Conservation (phyloP, 2,888 invertebrate genomes). For the Eupithecia vulgata region DNA sequence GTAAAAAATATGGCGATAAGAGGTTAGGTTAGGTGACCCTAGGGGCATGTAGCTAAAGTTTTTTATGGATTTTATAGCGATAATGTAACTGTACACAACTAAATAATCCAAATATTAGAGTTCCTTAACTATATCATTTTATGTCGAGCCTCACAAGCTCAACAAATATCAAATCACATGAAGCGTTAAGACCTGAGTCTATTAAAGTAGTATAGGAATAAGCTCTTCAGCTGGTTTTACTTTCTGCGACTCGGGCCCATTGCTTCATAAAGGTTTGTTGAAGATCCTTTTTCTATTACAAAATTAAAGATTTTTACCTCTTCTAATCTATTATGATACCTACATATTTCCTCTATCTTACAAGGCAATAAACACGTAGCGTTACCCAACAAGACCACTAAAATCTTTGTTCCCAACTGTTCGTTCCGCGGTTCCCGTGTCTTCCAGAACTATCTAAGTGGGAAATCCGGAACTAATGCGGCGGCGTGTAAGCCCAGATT, state of each 20-base stretch:
- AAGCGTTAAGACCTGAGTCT: neutral
- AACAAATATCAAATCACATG: neutral
- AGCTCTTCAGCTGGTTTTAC: neutral
- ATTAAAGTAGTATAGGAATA: neutral
- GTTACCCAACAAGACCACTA: neutral
- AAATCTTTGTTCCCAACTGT: neutral
- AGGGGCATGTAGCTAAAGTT: neutral
- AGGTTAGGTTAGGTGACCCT: neutral
- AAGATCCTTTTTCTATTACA: neutral
- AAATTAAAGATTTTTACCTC: neutral
- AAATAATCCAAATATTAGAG: neutral
- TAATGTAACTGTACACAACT: neutral
- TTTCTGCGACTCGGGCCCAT: neutral
- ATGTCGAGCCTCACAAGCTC: neutral
- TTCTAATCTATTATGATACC: neutral
- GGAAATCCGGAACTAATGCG: slow-evolving; percentile 31
- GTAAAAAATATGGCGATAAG: no score
- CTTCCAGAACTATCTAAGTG: slow-evolving; percentile 17
- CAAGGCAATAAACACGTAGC: neutral
- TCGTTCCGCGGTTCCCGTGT: slow-evolving; percentile 1
- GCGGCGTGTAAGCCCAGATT: slow-evolving; percentile 33
- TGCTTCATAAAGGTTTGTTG: neutral
- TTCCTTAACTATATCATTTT: neutral
- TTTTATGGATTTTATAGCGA: neutral
- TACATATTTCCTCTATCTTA: neutral